Conservation (phyloP, 2,888 invertebrate species). For the Parnassius apollo region DNA sequence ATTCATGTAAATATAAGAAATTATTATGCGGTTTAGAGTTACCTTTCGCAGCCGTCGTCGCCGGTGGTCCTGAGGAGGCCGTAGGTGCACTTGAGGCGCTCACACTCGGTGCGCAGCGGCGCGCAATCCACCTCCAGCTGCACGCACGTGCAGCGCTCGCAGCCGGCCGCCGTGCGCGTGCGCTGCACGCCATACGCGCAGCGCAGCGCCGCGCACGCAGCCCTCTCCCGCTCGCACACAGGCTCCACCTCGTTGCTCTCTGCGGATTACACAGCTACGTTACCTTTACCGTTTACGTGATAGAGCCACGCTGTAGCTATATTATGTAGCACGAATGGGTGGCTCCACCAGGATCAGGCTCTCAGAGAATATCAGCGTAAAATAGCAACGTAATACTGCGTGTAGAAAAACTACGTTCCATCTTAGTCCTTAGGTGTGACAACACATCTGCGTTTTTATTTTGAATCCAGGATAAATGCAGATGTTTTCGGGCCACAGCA, state of each 20-base stretch:
- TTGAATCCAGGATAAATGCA: too few relatives aligned
- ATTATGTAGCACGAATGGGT: too few relatives aligned
- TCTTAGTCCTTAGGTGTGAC: too few relatives aligned
- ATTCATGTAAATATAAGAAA: too few relatives aligned
- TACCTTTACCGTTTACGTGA: too few relatives aligned
- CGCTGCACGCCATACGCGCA: conserved; percentile 88
- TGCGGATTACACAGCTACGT: conserved; percentile 9
- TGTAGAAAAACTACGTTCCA: too few relatives aligned
- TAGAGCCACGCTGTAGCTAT: too few relatives aligned
- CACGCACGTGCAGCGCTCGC: conserved; percentile 83
- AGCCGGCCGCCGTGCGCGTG: conserved; percentile 73
- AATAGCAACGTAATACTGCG: too few relatives aligned
- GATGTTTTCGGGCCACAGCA: too few relatives aligned
- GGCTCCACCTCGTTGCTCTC: conserved; percentile 43
- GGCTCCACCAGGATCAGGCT: too few relatives aligned
- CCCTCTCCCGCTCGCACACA: conserved; percentile 79
- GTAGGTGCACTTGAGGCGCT: conserved; percentile 85
- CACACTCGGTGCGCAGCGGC: conserved; percentile 82
- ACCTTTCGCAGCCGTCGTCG: conserved; percentile 58
- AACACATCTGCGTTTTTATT: too few relatives aligned
- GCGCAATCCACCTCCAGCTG: conserved; percentile 73
- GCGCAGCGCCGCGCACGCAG: conserved; percentile 82
- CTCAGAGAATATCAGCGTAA: too few relatives aligned
- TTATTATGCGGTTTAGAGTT: background rate
- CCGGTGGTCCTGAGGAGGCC: conserved; percentile 78